Conservation (phyloP, 2,888 invertebrate species). For the Ptilodon capucinus region DNA sequence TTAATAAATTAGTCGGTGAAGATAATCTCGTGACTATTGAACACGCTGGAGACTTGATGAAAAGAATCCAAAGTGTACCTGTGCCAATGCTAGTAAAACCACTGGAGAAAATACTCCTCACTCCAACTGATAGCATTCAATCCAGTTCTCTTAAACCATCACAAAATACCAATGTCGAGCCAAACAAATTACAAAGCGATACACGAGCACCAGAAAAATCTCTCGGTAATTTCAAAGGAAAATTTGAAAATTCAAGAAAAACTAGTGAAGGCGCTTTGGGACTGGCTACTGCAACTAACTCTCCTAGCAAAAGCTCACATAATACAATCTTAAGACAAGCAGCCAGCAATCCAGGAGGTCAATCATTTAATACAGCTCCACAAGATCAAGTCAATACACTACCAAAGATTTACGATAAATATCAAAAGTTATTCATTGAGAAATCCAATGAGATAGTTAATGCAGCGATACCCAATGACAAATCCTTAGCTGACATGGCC, state of each 20-base stretch:
- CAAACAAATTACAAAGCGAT: not conserved
- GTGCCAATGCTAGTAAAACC: constrained; percentile 32
- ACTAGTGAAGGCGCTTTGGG: not conserved
- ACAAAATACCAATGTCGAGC: not conserved
- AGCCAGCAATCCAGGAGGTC: not conserved
- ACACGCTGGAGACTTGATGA: constrained; percentile 50
- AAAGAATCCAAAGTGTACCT: constrained; percentile 44
- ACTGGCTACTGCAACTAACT: not conserved
- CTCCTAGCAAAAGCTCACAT: not conserved
- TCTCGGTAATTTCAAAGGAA: not conserved
- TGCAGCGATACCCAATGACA: constrained; percentile 25
- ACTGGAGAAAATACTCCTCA: not conserved
- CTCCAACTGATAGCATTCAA: not conserved
- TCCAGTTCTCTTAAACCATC: not conserved
- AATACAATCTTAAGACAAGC: not conserved
- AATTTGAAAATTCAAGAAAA: not conserved
- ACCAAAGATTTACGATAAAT: constrained; percentile 34
- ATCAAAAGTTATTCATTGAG: constrained; percentile 37
- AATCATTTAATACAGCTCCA: not conserved
- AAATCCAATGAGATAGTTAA: constrained; percentile 43
- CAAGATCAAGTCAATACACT: constrained; percentile 3
- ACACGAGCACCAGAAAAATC: not conserved
- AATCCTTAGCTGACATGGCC: constrained; percentile 34
- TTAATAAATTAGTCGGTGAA: constrained; percentile 50
- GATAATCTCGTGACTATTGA: constrained; percentile 42